phyloP scores from a whole-genome alignment of 35 echinoderm and acorn worm genomes.

The Heliocidaris erythrogramma region DNA sequence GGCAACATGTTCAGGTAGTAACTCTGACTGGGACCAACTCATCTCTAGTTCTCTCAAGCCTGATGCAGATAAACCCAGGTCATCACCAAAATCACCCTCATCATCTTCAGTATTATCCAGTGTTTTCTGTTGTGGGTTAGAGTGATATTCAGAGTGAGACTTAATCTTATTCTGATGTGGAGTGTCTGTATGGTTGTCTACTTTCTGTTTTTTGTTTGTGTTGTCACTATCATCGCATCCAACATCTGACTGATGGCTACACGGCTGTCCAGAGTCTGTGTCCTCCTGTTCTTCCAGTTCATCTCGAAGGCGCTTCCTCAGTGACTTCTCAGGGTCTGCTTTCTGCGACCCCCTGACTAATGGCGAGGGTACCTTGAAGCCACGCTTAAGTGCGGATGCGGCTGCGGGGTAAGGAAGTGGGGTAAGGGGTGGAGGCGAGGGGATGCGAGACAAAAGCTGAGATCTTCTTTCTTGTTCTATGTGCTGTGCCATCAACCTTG shows the following conservation, averaged over 20 bases:
- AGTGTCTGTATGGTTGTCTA: background rate
- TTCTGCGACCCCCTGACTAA: background rate
- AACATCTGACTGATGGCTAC: background rate
- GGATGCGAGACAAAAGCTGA: constrained; percentile 64
- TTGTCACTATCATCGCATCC: background rate
- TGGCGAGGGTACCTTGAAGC: constrained; percentile 45
- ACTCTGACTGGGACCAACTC: constrained; percentile 36
- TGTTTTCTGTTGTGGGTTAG: background rate
- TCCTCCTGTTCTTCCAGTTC: background rate
- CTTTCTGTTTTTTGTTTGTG: background rate
- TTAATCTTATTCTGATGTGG: background rate
- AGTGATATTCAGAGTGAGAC: background rate
- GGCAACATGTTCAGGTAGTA: background rate
- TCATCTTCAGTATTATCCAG: too few relatives aligned
- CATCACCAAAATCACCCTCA: background rate
- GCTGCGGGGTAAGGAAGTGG: constrained; percentile 53
- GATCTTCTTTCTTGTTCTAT: constrained; percentile 56
- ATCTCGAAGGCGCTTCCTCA: constrained; percentile 27
- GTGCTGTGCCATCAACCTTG: background rate
- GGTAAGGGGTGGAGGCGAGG: constrained; percentile 82
- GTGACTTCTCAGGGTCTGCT: background rate
- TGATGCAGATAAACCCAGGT: constrained; percentile 25
- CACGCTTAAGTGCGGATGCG: constrained; percentile 29
- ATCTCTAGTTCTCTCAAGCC: constrained; percentile 20
- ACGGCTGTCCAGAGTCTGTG: background rate